phyloP scores from a whole-genome alignment of 2,797 vertebrate genomes.

The Chaetophractus vellerosus region DNA sequence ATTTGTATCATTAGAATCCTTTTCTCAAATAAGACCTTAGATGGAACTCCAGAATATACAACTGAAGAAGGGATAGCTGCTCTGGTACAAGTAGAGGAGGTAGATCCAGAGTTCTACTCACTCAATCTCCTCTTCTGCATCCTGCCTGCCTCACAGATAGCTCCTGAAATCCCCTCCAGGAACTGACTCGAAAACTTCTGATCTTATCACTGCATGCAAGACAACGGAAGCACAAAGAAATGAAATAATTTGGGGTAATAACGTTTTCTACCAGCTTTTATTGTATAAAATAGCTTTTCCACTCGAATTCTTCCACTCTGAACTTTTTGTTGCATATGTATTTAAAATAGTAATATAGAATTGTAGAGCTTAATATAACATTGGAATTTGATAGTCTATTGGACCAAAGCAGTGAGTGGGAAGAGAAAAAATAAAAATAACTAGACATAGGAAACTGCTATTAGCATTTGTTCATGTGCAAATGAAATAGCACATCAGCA shows the following conservation, averaged over 20 bases:
- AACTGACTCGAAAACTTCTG: neutral
- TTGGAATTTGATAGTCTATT: neutral
- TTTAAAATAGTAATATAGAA: slow-evolving; percentile 12
- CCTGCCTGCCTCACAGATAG: too few species aligned
- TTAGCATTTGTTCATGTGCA: neutral
- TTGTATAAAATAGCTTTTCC: neutral
- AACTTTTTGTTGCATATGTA: neutral
- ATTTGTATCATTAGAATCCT: neutral
- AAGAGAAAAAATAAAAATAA: slow-evolving; percentile 29
- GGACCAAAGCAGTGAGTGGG: neutral
- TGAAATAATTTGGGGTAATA: neutral
- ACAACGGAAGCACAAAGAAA: neutral
- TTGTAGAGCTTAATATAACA: neutral
- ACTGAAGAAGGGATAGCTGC: neutral
- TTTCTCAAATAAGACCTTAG: neutral
- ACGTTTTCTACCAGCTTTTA: neutral
- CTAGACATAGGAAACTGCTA: neutral
- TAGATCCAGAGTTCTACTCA: neutral
- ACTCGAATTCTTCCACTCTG: neutral
- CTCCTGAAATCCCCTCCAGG: neutral
- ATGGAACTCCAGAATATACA: neutral
- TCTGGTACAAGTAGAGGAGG: neutral
- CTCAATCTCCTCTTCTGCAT: accelerated
- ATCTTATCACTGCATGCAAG: neutral
- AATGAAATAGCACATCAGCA: neutral